phyloP scores from a whole-genome alignment of 2,797 vertebrate species.

The Merluccius polli region DNA sequence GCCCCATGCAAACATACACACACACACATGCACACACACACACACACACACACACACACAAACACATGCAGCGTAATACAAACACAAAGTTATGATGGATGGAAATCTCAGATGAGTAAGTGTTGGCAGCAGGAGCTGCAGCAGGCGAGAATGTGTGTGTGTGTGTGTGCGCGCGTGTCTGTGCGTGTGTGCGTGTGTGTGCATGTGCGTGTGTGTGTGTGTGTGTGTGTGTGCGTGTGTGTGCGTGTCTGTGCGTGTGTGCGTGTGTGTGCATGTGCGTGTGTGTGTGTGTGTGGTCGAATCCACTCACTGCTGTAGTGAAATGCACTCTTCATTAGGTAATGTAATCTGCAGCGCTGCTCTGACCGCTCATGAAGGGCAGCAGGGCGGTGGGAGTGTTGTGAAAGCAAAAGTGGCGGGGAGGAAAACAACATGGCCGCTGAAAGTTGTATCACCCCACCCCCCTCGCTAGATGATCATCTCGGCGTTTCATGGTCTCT shows the following conservation, averaged over 20 bases:
- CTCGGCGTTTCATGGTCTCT: constrained; percentile 36
- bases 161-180: neutral
- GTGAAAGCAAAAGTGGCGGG: neutral
- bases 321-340: constrained; percentile 10
- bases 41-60: neutral
- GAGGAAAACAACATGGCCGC: neutral
- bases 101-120: neutral
- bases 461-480: no score
- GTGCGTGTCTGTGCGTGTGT: no score
- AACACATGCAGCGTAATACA: neutral
- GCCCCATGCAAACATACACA: neutral
- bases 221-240: no score
- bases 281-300: no score
- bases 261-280: no score
- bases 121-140: neutral
- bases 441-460: neutral
- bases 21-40: no score
- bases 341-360: neutral
- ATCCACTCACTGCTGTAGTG: neutral
- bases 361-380: neutral
- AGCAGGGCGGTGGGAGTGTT: neutral
- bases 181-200: no score
- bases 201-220: no score
- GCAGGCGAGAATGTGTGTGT: neutral
- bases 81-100: neutral